phyloP scores from a whole-genome alignment of 2,888 invertebrate genomes.

The Philhelius pedissequus region DNA sequence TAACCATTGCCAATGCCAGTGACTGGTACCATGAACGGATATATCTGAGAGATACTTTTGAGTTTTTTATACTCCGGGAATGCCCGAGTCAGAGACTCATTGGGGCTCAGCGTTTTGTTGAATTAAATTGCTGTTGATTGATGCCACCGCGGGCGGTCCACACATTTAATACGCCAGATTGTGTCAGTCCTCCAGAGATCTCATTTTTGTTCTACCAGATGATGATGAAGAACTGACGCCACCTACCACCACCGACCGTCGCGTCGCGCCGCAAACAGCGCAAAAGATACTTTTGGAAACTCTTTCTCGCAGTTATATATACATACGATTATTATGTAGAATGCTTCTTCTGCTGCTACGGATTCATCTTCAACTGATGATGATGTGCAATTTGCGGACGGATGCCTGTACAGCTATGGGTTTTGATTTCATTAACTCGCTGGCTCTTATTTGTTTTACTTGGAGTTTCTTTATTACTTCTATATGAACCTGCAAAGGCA shows the following conservation, averaged over 20 bases:
- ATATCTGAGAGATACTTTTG: neutral
- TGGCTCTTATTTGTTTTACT: constrained; percentile 20
- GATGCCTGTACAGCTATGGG: constrained; percentile 23
- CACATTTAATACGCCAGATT: constrained; percentile 64
- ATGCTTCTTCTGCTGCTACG: neutral
- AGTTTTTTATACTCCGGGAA: neutral
- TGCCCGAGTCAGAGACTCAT: neutral
- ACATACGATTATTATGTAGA: neutral
- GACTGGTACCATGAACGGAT: constrained; percentile 14
- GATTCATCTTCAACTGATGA: constrained; percentile 20
- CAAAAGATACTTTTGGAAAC: constrained; percentile 24
- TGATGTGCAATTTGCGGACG: constrained; percentile 51
- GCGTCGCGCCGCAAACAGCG: neutral
- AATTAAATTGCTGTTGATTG: constrained; percentile 71
- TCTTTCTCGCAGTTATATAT: no score
- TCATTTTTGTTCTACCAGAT: constrained; percentile 44
- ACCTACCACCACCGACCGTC: neutral
- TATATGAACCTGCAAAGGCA: neutral
- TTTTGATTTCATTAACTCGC: constrained; percentile 66
- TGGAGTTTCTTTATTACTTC: constrained; percentile 9
- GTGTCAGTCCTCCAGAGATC: constrained; percentile 64
- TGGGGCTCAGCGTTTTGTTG: constrained; percentile 51
- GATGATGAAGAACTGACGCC: constrained; percentile 36
- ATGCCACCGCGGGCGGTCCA: constrained; percentile 73
- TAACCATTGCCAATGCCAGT: neutral